Conservation (phyloP, 2,113 vertebrate genomes). For the Lepus timidus region DNA sequence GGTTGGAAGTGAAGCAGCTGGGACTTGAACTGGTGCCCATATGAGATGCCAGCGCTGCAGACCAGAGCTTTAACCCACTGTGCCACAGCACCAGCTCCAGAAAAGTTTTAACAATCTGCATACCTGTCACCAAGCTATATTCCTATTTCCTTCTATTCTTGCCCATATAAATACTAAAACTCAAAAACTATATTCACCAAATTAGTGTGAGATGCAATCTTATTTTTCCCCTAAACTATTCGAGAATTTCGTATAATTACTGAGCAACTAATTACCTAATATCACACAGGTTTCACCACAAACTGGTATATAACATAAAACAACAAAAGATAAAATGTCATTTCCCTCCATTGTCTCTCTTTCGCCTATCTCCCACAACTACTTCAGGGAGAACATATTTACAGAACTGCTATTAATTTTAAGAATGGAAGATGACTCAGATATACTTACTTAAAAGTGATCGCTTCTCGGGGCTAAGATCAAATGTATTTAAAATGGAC, state of each 20-base stretch:
- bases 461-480: too few relatives aligned
- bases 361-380: background rate
- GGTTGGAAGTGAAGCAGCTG: too few relatives aligned
- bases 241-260: background rate
- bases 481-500: background rate
- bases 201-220: background rate
- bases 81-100: too few relatives aligned
- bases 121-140: background rate
- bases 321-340: background rate
- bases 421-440: conserved; percentile 9
- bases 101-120: background rate
- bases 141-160: background rate
- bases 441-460: conserved; percentile 7
- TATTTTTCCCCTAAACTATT: background rate
- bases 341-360: conserved; percentile 21
- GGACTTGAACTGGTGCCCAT: too few relatives aligned
- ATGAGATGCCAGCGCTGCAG: too few relatives aligned
- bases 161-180: background rate
- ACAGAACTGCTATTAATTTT: background rate
- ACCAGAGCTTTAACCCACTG: too few relatives aligned
- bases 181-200: background rate
- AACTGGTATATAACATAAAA: background rate
- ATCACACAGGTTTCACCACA: background rate
- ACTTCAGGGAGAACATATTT: conserved; percentile 24
- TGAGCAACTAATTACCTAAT: background rate